Evolutionary conservation across 2,113 vertebrate genomes (phyloP).

Genomic region (Aphyosemion australe): DNA sequence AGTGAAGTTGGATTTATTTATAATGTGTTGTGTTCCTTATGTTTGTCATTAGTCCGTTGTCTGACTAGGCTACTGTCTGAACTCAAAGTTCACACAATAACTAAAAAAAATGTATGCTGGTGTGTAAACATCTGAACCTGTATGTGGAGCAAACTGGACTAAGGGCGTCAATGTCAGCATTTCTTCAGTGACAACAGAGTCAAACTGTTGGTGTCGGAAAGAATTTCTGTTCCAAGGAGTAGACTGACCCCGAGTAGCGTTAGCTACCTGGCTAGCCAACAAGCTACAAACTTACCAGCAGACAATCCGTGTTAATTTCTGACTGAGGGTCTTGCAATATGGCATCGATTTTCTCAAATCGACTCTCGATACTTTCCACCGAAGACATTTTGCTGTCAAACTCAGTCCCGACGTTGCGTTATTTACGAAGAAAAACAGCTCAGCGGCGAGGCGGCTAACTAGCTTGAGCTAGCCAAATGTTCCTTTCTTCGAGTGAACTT

Average conservation of each 20-base stretch:
- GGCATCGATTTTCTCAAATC: conserved; percentile 96
- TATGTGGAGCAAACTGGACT: background rate
- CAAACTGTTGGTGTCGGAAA: conserved; percentile 49
- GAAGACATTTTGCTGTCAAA: conserved; percentile 84
- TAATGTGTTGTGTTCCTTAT: too few species aligned
- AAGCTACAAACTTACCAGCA: conserved; percentile 89
- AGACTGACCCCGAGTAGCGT: conserved; percentile 57
- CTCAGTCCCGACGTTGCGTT: conserved; percentile 41
- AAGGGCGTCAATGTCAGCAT: conserved; percentile 7
- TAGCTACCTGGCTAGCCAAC: conserved; percentile 43
- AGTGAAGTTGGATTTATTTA: too few species aligned
- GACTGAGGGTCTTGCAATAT: conserved; percentile 96
- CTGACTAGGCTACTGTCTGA: too few species aligned
- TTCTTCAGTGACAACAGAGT: conserved; percentile 41
- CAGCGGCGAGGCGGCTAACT: conserved; percentile 49
- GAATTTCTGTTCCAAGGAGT: conserved; percentile 56
- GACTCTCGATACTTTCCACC: conserved; percentile 90
- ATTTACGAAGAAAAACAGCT: conserved; percentile 54
- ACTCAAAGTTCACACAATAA: too few species aligned
- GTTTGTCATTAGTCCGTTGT: too few species aligned
- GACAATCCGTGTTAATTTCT: conserved; percentile 97
- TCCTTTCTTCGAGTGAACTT: conserved; percentile 72
- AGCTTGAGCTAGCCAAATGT: conserved; percentile 58
- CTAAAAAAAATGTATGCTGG: background rate
- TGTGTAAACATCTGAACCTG: background rate